Evolutionary conservation across 1,140 invertebrate genomes (phyloP).

Genomic region (Prorops nasuta): DNA sequence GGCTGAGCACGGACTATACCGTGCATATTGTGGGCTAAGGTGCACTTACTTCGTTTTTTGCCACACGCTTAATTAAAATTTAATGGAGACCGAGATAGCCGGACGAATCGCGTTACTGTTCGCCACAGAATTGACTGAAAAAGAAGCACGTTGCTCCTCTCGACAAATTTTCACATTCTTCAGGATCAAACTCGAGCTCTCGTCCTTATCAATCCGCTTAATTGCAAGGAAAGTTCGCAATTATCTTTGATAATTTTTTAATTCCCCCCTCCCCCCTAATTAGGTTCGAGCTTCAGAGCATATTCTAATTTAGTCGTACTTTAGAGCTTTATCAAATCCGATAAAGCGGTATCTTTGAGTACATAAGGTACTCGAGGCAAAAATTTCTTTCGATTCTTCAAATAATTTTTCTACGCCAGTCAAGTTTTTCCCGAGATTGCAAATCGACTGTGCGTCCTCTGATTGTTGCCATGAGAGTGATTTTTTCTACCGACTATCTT

Average conservation of each 20-base stretch:
- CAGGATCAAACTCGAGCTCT: too few relatives aligned
- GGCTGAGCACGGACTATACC: slow-evolving; percentile 17
- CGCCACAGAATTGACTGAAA: slow-evolving; percentile 11
- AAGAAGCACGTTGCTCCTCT: too few relatives aligned
- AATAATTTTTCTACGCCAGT: background rate
- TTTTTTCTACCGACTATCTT: slow-evolving; percentile 47
- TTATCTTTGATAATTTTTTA: too few relatives aligned
- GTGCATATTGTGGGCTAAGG: slow-evolving; percentile 18
- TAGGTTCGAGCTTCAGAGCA: too few relatives aligned
- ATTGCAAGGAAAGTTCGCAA: too few relatives aligned
- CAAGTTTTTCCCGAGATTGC: slow-evolving; percentile 39
- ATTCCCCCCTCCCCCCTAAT: too few relatives aligned
- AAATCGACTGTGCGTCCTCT: slow-evolving; percentile 38
- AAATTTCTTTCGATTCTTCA: background rate
- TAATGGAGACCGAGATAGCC: slow-evolving; percentile 23
- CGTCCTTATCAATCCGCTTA: too few relatives aligned
- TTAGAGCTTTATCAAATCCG: too few relatives aligned
- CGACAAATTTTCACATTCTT: too few relatives aligned
- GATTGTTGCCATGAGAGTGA: slow-evolving; percentile 54
- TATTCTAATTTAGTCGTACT: too few relatives aligned
- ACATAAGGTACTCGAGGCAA: background rate
- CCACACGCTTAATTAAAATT: slow-evolving; percentile 32
- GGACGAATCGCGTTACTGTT: slow-evolving; percentile 24
- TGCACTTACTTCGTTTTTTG: slow-evolving; percentile 18
- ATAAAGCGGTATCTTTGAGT: too few relatives aligned